Percentiles rank a stretch among this genome's conserved stretches.
Conservation (phyloP, 2,888 invertebrate genomes). For the Germaria angustata region DNA sequence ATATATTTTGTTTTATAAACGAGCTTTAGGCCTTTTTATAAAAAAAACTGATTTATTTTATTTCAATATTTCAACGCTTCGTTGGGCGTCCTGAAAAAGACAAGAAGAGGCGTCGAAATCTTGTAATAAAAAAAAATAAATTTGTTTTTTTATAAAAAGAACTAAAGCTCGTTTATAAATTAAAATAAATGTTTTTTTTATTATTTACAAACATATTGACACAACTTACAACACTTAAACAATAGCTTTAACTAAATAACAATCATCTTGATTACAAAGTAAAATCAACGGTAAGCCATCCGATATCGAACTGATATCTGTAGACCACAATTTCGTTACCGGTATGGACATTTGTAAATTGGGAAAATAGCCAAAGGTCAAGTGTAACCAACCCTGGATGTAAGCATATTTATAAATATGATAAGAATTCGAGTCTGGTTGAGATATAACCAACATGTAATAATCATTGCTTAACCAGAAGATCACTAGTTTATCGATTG, state of each 20-base stretch:
- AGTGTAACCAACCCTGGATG: slow-evolving; percentile 75
- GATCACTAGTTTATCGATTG: slow-evolving; percentile 72
- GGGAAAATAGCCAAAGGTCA: slow-evolving; percentile 73
- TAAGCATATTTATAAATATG: slow-evolving; percentile 73
- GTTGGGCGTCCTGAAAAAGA: too few relatives aligned
- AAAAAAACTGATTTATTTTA: too few relatives aligned
- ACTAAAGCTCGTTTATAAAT: too few relatives aligned
- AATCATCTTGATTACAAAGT: slow-evolving; percentile 48
- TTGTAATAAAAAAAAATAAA: too few relatives aligned
- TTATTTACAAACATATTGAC: slow-evolving; percentile 27
- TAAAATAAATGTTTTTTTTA: too few relatives aligned
- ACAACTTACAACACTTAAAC: slow-evolving; percentile 10
- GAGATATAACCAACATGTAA: slow-evolving; percentile 72
- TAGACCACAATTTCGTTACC: slow-evolving; percentile 50
- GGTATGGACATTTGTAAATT: slow-evolving; percentile 73
- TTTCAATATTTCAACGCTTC: too few relatives aligned
- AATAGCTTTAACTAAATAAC: slow-evolving; percentile 59
- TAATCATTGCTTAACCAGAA: slow-evolving; percentile 70
- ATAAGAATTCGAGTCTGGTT: slow-evolving; percentile 71
- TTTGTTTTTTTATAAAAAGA: too few relatives aligned
- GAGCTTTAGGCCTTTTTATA: too few relatives aligned
- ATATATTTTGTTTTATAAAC: too few relatives aligned
- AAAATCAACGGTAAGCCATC: slow-evolving; percentile 47
- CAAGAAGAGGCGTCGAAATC: too few relatives aligned
- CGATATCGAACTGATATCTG: background rate